Evolutionary conservation across 2,797 vertebrate genomes (phyloP).

Genomic region (Philypnodon macrostomus): DNA sequence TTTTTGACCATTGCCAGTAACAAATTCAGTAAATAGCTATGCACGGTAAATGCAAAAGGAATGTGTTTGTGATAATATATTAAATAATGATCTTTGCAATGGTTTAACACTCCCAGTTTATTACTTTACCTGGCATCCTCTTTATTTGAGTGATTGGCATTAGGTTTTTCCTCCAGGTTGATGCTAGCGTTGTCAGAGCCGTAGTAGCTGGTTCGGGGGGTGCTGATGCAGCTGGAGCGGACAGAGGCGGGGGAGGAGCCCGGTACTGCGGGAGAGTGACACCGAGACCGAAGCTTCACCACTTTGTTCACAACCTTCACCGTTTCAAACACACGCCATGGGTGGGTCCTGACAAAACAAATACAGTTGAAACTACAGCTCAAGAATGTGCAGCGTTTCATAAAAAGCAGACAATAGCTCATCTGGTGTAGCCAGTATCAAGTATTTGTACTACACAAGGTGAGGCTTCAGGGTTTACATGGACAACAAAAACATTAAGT

Average conservation of each 20-base stretch:
- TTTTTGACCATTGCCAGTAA: too few species aligned
- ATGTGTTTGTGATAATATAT: too few species aligned
- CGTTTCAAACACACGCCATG: conserved; percentile 82
- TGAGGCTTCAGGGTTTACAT: too few species aligned
- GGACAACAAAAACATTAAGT: too few species aligned
- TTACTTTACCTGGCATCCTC: conserved; percentile 59
- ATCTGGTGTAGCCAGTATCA: neutral
- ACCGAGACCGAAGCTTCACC: conserved; percentile 72
- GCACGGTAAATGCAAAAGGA: too few species aligned
- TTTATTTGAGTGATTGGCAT: conserved; percentile 27
- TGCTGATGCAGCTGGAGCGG: conserved; percentile 75
- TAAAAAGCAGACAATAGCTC: neutral
- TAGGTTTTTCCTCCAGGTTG: conserved; percentile 68
- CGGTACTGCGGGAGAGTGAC: conserved; percentile 70
- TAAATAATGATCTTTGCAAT: too few species aligned
- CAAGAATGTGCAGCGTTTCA: neutral
- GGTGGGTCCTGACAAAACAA: conserved; percentile 69
- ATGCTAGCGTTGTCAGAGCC: conserved; percentile 70
- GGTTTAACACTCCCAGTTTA: neutral
- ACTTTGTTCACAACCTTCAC: conserved; percentile 81
- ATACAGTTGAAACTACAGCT: neutral
- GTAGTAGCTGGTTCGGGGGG: conserved; percentile 74
- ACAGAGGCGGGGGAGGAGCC: conserved; percentile 72
- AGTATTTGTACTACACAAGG: too few species aligned
- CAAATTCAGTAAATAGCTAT: too few species aligned